Evolutionary conservation across 1,140 invertebrate species (phyloP), one percentile per base, ranked within the genome.

Genomic region (Helicoverpa armigera): DNA sequence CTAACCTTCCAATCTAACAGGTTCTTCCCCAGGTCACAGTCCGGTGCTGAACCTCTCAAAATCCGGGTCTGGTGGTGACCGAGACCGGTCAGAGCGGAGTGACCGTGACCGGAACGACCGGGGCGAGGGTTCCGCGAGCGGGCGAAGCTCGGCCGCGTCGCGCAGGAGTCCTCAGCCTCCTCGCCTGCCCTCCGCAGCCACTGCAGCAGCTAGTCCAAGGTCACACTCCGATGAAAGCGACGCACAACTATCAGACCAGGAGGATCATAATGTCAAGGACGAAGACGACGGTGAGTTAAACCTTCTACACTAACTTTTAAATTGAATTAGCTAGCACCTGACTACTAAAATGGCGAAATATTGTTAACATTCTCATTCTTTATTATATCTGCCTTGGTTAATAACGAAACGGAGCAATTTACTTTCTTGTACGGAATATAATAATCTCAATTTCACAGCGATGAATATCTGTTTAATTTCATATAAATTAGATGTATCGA

Each of bases 31-130:
- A 88, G 97, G 97, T 35, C 98, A 98, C 94, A 98, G 98, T 96
- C 98, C 98, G 58, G 98, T 98, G 54, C 93, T 98, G 82, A 98
- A 98, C 93, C 95, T 98, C 18, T 98, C 98, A 4, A 98, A 98
- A 95, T 98, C 97, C 48, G 97, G 97, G 95, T 90, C 96, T 95
- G 91, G 96, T 95, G 85, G 80, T 4, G 89, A 97, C 96, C 89
- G 97, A 95, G 80, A 96, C 95, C 80, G 96, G 86, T 79, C 93
- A 87, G 77, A 96, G 94, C 83, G 91, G 79, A 85, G 72, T 79
- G 88, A 89, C 5, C 85, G 90, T 63, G 95, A 95, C 65, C 90
- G 90, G 60, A 94, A 91, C 56, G 95, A 96, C 60, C 88, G 96
- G 78, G 95, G 95, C 65, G 95, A 95, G 78, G 95, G 96, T 51